phyloP scores from a whole-genome alignment of 2,888 invertebrate genomes.

The Lottia gigantea region DNA sequence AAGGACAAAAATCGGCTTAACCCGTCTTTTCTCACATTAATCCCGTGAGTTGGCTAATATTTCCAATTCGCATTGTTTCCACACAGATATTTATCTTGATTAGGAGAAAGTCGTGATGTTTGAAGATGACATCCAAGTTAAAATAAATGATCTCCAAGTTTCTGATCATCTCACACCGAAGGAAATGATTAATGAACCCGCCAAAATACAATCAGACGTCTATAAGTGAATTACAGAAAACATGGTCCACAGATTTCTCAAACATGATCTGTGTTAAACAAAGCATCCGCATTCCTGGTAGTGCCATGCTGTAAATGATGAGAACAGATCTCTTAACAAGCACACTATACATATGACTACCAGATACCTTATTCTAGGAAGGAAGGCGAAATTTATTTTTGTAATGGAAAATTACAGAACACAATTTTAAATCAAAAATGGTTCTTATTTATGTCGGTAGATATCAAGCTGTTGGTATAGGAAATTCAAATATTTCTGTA shows the following conservation, averaged over 20 bases:
- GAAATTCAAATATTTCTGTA: too few relatives aligned
- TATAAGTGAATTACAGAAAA: conserved; percentile 3
- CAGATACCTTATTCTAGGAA: too few relatives aligned
- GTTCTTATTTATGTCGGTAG: too few relatives aligned
- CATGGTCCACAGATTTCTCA: not conserved
- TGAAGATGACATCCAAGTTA: conserved; percentile 9
- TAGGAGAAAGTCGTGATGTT: not conserved
- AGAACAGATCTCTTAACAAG: too few relatives aligned
- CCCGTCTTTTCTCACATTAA: not conserved
- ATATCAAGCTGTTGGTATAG: too few relatives aligned
- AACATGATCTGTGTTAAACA: too few relatives aligned
- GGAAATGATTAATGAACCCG: not conserved
- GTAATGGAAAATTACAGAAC: too few relatives aligned
- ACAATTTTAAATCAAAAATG: too few relatives aligned
- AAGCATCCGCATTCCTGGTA: too few relatives aligned
- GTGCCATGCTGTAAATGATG: too few relatives aligned
- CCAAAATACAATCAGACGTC: conserved; percentile 8
- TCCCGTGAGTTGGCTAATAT: conserved; percentile 8
- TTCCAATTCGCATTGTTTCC: conserved; percentile 6
- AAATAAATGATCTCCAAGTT: conserved; percentile 10
- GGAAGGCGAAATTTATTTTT: too few relatives aligned
- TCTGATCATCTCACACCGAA: not conserved
- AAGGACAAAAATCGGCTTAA: not conserved
- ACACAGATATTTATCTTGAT: conserved; percentile 6
- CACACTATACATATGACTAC: too few relatives aligned